phyloP scores from a whole-genome alignment of 2,888 invertebrate genomes.

The Corythucha ciliata region DNA sequence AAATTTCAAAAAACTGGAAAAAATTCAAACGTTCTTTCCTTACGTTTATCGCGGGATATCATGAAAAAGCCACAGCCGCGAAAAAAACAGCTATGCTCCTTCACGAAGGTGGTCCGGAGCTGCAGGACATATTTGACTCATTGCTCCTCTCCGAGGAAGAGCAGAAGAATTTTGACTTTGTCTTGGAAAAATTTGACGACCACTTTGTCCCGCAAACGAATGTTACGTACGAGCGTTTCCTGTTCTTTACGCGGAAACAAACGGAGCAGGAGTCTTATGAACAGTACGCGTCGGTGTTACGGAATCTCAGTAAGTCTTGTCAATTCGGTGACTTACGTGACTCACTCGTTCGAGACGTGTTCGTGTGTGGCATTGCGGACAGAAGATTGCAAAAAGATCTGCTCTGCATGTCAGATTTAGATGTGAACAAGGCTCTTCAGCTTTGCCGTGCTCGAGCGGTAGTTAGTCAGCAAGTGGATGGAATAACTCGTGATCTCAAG shows the following conservation, averaged over 20 bases:
- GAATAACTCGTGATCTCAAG: neutral
- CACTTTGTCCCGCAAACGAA: conserved; percentile 8
- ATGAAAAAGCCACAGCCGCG: conserved; percentile 1
- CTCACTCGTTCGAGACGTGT: conserved; percentile 9
- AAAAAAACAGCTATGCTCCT: conserved; percentile 12
- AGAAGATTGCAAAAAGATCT: conserved; percentile 1
- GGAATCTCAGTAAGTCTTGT: conserved; percentile 16
- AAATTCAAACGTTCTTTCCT: conserved; percentile 13
- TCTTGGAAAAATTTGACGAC: conserved; percentile 5
- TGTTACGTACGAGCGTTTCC: conserved; percentile 10
- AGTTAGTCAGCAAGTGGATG: conserved; percentile 2
- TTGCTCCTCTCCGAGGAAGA: neutral
- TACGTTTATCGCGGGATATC: conserved; percentile 6
- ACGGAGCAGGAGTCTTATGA: conserved; percentile 7
- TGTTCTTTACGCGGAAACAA: conserved; percentile 15
- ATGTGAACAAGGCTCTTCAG: neutral
- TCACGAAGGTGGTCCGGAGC: neutral
- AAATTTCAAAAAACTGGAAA: conserved; percentile 16
- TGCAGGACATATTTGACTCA: conserved; percentile 7
- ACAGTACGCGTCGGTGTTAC: neutral
- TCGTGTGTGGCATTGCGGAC: conserved; percentile 14
- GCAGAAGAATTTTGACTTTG: neutral
- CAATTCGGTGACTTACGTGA: conserved; percentile 12
- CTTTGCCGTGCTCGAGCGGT: conserved; percentile 1
- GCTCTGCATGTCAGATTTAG: neutral